Base-by-base conservation (phyloP, 2,797 vertebrate genomes). In the Hozukius guyotensis region DNA sequence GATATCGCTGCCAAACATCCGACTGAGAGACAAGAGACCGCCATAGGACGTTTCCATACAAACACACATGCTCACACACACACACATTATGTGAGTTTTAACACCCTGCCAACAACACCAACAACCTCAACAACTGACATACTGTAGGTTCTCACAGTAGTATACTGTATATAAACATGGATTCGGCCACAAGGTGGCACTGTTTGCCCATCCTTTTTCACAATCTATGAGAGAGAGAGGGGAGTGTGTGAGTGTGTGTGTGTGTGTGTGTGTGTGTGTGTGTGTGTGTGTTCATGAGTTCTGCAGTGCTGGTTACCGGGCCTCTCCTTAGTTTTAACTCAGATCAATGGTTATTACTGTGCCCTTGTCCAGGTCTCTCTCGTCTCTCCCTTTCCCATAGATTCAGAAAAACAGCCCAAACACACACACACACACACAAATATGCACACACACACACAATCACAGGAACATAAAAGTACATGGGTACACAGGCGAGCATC, bases 311-410 rank as follows among this genome's bases (percentile, higher is more conserved):
- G 86, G 84, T 90, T 91, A 88, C 82, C 6, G 31, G 82, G 86
- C 88, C 74, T 89, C 84, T 90, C 77, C 79, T 91, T 87, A 91
- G 89, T 86, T 93, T 94, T 91, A 93, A 89, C 90, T 94, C 89
- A 87, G 92, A 96, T 95, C 93, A 91, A 91, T 95, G 91, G 84
- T 91, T 94, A 94, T 95, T 94, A 94, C 92, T 76, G 87, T 87
- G 93, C 85, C 93, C 91, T 95, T 95, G 93, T 91, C 81, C 83
- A 73, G 85, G 81, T 75, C 46, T 76, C 75, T 79, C 79, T 71
- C 56, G 4, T n/a, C 46, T 72, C 76, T 57, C 56, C 25, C 36
- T 71, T 80, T 73, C 61, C 63, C 67, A 72, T 59, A 82, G 9
- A 75, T 31, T 7, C 63, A 79, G 27, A 73, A 72, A 59, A 66